A percentile compares a stretch with the other conserved stretches of the same genome.
These are phyloP conservation scores for Recurvirostra avosetta DNA, from an alignment of 2,113 vertebrate species.

Conservation along the genomic window DNA sequence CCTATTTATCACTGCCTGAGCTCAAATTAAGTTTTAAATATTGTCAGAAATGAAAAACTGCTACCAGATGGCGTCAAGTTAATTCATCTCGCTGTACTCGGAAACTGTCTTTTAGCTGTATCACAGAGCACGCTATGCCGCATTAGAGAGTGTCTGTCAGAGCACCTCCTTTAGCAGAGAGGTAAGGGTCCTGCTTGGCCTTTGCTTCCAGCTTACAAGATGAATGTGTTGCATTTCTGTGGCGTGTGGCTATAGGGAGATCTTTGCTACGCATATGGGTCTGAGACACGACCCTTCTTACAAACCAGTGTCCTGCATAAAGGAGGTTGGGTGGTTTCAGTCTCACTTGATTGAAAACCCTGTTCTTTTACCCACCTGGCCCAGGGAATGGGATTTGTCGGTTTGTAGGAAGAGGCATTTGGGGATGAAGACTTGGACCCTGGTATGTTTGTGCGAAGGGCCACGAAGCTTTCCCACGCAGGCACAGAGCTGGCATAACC, in stretches of 20 bases:
- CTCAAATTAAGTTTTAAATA: slow-evolving; percentile 81
- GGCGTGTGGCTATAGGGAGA: fast-evolving
- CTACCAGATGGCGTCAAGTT: slow-evolving; percentile 76
- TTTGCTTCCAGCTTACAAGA: neutral
- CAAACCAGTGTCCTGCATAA: neutral
- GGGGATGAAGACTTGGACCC: neutral
- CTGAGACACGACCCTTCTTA: neutral
- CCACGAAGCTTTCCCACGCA: fast-evolving
- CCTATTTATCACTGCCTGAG: slow-evolving; percentile 79
- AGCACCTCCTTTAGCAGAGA: neutral
- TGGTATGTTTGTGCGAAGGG: neutral
- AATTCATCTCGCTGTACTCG: slow-evolving; percentile 45
- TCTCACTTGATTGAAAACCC: neutral
- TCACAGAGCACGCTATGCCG: neutral
- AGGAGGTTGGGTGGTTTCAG: fast-evolving
- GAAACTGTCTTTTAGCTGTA: slow-evolving; percentile 37
- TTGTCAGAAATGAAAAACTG: slow-evolving; percentile 79
- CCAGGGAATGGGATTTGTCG: neutral
- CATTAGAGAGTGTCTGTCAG: neutral
- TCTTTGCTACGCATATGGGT: fast-evolving
- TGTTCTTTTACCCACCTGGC: neutral
- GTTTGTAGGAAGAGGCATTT: neutral
- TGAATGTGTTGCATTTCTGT: neutral
- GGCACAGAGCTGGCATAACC: neutral
- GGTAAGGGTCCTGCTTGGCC: neutral